phyloP scores from a whole-genome alignment of 2,888 invertebrate species.

The Cordilura impudica region DNA sequence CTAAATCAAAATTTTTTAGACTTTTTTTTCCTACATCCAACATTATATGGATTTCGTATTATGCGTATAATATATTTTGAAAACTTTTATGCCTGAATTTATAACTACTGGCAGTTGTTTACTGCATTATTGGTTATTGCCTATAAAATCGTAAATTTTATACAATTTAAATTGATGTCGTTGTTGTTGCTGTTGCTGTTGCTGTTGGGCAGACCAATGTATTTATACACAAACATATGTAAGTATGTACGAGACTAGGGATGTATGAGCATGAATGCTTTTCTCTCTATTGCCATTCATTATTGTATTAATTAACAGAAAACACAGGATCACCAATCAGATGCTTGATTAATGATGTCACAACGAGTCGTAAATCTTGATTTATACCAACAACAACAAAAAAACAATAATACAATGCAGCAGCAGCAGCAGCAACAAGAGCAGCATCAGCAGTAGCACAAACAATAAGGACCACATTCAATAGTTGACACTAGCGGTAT shows the following conservation, averaged over 20 bases:
- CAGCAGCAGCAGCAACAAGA: background rate
- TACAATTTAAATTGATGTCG: slow-evolving; percentile 15
- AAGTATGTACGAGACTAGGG: slow-evolving; percentile 4
- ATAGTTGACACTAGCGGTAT: background rate
- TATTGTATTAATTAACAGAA: slow-evolving; percentile 79
- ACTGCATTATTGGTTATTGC: slow-evolving; percentile 62
- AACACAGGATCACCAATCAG: slow-evolving; percentile 78
- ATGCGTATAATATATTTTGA: slow-evolving; percentile 18
- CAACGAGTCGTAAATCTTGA: slow-evolving; percentile 78
- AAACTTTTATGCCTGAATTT: slow-evolving; percentile 7
- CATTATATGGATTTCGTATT: slow-evolving; percentile 7
- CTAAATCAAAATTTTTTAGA: slow-evolving; percentile 70
- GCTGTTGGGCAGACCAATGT: background rate
- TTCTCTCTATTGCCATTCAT: slow-evolving; percentile 72
- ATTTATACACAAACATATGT: background rate
- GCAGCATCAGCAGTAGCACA: background rate
- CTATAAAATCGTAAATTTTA: slow-evolving; percentile 61
- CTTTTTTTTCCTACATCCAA: slow-evolving; percentile 48
- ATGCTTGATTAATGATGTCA: slow-evolving; percentile 79
- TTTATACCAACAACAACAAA: slow-evolving; percentile 67
- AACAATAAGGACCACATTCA: background rate
- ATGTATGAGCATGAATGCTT: slow-evolving; percentile 44
- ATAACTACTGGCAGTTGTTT: slow-evolving; percentile 32
- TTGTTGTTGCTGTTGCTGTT: slow-evolving; percentile 20
- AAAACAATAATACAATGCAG: slow-evolving; percentile 45